phyloP scores from a whole-genome alignment of 2,888 invertebrate genomes.

The Escarpia spicata region DNA sequence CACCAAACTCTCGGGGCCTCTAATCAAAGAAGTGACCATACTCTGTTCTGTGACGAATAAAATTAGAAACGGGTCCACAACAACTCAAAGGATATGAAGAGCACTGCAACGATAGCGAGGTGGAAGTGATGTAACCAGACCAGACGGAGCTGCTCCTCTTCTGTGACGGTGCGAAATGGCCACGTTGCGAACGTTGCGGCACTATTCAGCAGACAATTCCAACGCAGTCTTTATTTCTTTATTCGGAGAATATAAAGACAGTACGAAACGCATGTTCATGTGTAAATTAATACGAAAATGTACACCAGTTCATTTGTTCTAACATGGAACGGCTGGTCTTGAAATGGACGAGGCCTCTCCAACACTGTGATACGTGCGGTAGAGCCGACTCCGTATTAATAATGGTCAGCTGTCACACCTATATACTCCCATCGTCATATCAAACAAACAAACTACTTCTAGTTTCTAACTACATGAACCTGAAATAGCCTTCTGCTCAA shows the following conservation, averaged over 20 bases:
- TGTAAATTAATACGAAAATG: background rate
- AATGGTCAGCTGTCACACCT: no score
- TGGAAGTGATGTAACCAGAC: background rate
- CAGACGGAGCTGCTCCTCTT: background rate
- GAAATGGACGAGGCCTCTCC: background rate
- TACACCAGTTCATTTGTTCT: background rate
- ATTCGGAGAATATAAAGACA: background rate
- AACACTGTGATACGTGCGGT: background rate
- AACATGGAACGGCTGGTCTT: background rate
- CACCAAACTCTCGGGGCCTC: background rate
- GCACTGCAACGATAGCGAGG: background rate
- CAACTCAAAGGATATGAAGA: background rate
- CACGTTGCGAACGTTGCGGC: background rate
- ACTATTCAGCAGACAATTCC: background rate
- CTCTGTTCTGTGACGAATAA: background rate
- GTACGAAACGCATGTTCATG: background rate
- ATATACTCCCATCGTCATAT: no score
- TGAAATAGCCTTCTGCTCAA: background rate
- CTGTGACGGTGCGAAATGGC: background rate
- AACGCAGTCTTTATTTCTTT: background rate
- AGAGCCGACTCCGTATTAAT: background rate
- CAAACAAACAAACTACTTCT: no score
- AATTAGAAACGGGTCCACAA: background rate
- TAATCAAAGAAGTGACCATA: background rate
- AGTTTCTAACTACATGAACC: background rate